Evolutionary conservation across 2,888 invertebrate genomes (phyloP), one percentile per base, ranked within the genome.

Genomic region (Scelioninae gen. 1): DNA sequence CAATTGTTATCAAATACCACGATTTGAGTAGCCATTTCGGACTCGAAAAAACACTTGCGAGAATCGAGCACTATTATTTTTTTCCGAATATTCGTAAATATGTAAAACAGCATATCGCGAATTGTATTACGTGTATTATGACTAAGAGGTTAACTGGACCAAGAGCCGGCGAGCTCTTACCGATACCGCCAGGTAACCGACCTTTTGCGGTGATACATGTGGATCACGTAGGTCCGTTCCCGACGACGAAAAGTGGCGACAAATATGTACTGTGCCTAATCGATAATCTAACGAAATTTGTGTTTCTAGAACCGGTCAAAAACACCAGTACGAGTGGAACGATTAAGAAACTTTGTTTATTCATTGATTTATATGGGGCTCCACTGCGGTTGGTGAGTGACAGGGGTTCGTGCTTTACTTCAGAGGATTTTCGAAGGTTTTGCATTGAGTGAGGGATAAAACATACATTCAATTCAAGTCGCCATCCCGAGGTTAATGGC

Each of bases 11-110:
- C n/a, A n/a, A n/a, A n/a, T n/a, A n/a, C n/a, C 84, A 85, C 34
- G 82, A 85, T 13, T 16, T 80, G 0, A 38, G 32, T 31, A 63
- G 76, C 6, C 81, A 82, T 49, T 74, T 77, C 31, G 82, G 83
- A 0, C 11, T 83, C 0, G 83, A 85, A 9, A 65, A 66, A 9
- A 75, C 78, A 11, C 13, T 78, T 0, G 29, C 45, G 6, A 3
- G 43, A 3, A 40, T 40, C 10, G 10, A 11, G 6, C 40, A 11
- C 3, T 40, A 40, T 3, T 40, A 40, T 10, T 40, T 8, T 40
- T 5, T 40, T 10, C 3, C 10, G 3, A 10, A 40, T 11, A 40
- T 40, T 8, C 40, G 40, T 10, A 11, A 11, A 40, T 40, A 40
- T 5, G 10, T 40, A 9, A 40, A 40, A 10, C 6, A 10, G 10